Conservation (phyloP, 2,888 invertebrate genomes). For the Belgica antarctica region DNA sequence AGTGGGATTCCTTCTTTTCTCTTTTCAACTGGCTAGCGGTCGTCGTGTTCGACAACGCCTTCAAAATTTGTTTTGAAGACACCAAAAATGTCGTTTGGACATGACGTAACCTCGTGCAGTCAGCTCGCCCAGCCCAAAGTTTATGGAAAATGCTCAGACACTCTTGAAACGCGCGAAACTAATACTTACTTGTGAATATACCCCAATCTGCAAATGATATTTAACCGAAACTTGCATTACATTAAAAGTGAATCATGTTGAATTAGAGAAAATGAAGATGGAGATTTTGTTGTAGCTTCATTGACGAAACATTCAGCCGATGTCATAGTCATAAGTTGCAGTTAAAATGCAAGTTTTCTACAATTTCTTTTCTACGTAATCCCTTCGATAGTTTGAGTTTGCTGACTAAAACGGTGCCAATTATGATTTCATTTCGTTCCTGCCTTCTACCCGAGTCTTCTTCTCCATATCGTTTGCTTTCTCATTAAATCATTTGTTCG, state of each 20-base stretch:
- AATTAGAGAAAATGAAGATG: too few species aligned
- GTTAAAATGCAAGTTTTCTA: background rate
- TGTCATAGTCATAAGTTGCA: background rate
- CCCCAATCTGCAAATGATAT: background rate
- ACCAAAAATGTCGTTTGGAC: too few species aligned
- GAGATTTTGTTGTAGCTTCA: too few species aligned
- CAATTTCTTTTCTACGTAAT: background rate
- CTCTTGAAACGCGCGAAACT: constrained; percentile 5
- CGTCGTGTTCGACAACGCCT: too few species aligned
- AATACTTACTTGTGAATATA: constrained; percentile 12
- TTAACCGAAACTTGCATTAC: constrained; percentile 7
- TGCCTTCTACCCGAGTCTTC: too few species aligned
- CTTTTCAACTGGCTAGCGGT: too few species aligned
- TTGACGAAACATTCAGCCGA: background rate
- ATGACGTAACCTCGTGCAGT: too few species aligned
- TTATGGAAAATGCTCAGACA: constrained; percentile 13
- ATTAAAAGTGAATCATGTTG: too few species aligned
- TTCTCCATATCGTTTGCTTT: background rate
- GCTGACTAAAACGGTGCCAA: constrained; percentile 22
- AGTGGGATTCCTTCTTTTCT: too few species aligned
- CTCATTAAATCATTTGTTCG: too few species aligned
- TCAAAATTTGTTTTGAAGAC: too few species aligned
- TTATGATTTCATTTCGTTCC: constrained; percentile 23
- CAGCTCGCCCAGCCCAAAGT: too few species aligned
- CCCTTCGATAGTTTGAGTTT: background rate